Conservation (phyloP, 2,888 invertebrate genomes). For the Nemotelus pantherinus region DNA sequence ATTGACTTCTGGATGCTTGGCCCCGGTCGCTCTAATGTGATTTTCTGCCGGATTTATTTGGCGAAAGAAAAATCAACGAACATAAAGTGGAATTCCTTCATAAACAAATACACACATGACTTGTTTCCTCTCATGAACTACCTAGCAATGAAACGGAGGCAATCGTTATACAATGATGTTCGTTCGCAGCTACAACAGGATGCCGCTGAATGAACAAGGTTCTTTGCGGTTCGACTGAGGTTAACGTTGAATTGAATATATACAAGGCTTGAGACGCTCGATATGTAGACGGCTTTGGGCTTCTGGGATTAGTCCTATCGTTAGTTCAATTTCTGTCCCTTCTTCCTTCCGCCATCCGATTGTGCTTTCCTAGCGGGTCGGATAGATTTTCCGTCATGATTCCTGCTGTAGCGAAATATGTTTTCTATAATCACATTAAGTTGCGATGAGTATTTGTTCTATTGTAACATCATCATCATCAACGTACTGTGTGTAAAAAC, state of each 20-base stretch:
- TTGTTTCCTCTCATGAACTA: background rate
- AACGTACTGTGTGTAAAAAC: background rate
- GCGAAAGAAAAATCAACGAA: conserved; percentile 9
- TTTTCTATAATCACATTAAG: conserved; percentile 18
- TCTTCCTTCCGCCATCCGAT: background rate
- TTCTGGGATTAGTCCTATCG: conserved; percentile 14
- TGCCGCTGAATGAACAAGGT: background rate
- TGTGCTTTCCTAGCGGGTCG: background rate
- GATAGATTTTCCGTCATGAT: background rate
- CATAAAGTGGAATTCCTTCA: background rate
- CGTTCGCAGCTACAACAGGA: too few species aligned
- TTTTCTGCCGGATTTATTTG: conserved; percentile 18
- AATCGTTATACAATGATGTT: too few species aligned
- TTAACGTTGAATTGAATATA: background rate
- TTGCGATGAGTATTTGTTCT: conserved; percentile 16
- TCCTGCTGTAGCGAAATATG: conserved; percentile 4
- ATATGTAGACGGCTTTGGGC: background rate
- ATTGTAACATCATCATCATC: conserved; percentile 8
- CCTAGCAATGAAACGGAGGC: too few species aligned
- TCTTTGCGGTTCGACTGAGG: background rate
- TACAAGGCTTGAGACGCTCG: too few species aligned
- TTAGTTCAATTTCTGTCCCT: background rate
- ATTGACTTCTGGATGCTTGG: background rate
- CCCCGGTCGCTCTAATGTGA: conserved; percentile 6
- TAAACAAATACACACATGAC: background rate